Base-by-base conservation (phyloP, 2,888 invertebrate genomes). In the Parnassius mnemosyne region DNA sequence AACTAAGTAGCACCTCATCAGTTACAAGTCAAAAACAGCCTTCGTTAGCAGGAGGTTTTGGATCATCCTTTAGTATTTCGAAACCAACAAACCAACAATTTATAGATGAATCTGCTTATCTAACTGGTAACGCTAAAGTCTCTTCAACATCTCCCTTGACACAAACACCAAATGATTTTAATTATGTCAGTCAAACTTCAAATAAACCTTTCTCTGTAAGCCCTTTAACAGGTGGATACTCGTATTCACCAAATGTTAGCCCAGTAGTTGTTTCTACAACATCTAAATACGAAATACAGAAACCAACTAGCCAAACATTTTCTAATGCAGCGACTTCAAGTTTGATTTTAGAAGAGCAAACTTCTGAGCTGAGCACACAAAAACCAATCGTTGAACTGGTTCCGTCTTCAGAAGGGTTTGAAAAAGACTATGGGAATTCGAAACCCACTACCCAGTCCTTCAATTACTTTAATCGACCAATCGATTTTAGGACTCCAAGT, bases 401-500 rank as follows among this genome's bases (percentile, higher is more conserved):
- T 20, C 20, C 20, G 20, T 12, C 12, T 43, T 20, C 13, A 50
- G 42, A 53, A 13, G 16, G 16, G 10, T 10, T 41, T 53, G 41
- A 25, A 53, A 13, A 11, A 57, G 41, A 12, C n/a, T 57, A 53
- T 10, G n/a, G 20, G 10, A 57, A 13, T 43, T 49, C 16, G 34
- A 58, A 62, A 34, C 57, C 54, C 43, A 50, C 34, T 5, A 54
- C 46, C 34, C 7, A 54, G 51, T 16, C 41, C 42, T 53, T n/a
- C 20, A 34, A 60, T 20, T 16, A 51, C 16, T 10, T 51, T 43
- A 51, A 43, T 41, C 16, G 10, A 51, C 50, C 50, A 50, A 9
- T 50, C 50, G 50, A 20, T 50, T 51, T 43, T 43, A 42, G 10
- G 42, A 16, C 10, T 53, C 42, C 53, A 10, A 13, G 10, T 13